Percentiles rank a stretch among this genome's conserved stretches.
phyloP scores from a whole-genome alignment of 2,113 vertebrate species.

The Plectropomus leopardus region DNA sequence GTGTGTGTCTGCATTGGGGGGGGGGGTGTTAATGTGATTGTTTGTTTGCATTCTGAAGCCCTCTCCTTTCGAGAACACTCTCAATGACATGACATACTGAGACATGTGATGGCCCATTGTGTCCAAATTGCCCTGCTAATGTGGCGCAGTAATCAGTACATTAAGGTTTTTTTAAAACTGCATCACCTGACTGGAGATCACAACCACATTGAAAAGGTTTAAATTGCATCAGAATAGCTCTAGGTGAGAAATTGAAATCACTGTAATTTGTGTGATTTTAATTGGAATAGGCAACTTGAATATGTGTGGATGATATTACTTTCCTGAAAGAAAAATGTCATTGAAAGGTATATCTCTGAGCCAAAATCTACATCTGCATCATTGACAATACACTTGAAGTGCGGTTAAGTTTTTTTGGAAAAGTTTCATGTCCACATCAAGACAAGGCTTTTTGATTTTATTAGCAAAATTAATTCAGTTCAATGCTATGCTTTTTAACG shows the following conservation, averaged over 20 bases:
- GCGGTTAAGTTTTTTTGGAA: background rate
- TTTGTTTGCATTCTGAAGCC: background rate
- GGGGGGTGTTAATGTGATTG: background rate
- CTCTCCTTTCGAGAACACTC: background rate
- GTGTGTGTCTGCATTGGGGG: background rate
- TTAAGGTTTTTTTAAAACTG: background rate
- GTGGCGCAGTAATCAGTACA: background rate
- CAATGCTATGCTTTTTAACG: too few species aligned
- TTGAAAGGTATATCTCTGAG: too few species aligned
- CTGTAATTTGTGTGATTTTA: too few species aligned
- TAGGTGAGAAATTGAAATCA: background rate
- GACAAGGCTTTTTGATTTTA: background rate
- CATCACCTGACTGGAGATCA: background rate
- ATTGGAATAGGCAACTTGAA: background rate
- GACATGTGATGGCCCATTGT: background rate
- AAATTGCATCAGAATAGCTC: background rate
- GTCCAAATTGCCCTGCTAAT: background rate
- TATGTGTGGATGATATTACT: background rate
- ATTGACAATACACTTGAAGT: background rate
- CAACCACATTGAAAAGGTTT: constrained; percentile 5
- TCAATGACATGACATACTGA: background rate
- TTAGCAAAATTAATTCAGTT: too few species aligned
- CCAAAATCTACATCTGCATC: too few species aligned
- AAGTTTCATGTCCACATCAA: background rate
- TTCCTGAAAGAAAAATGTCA: too few species aligned